These are phyloP conservation scores for Rhipidura dahli DNA, from an alignment of 2,113 vertebrate genomes.

Conservation along the genomic window DNA sequence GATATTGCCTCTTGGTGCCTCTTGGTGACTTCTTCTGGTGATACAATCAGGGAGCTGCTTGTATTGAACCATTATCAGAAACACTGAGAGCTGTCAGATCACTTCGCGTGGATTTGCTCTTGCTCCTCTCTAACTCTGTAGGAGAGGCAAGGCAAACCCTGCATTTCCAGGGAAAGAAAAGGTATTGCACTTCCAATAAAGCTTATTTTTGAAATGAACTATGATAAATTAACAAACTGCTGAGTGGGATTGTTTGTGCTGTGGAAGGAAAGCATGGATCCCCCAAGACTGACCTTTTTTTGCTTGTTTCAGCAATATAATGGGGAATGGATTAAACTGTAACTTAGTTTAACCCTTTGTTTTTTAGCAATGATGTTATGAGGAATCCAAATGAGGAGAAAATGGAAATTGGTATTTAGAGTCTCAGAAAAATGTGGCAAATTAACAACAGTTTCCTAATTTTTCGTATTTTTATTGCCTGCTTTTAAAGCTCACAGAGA, in stretches of 20 bases:
- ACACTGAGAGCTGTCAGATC: neutral
- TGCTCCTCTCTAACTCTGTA: neutral
- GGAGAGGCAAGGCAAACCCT: neutral
- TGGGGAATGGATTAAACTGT: neutral
- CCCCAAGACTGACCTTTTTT: neutral
- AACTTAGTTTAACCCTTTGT: neutral
- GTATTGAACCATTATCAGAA: constrained; percentile 26
- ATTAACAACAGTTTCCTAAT: neutral
- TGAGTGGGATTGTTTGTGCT: neutral
- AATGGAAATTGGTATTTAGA: neutral
- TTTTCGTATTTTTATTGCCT: neutral
- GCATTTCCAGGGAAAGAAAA: constrained; percentile 25
- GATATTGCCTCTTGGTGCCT: constrained; percentile 31
- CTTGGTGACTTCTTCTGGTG: constrained; percentile 13
- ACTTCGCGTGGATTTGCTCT: neutral
- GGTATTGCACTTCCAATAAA: neutral
- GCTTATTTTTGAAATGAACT: neutral
- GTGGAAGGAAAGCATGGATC: constrained; percentile 3
- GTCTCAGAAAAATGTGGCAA: neutral
- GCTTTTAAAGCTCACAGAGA: neutral
- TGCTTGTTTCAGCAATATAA: neutral
- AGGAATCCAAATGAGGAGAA: neutral
- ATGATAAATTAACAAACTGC: constrained; percentile 19
- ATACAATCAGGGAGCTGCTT: constrained; percentile 18
- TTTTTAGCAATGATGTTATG: neutral